Base-by-base conservation (phyloP, 2,797 vertebrate species). In the Esox masquinongy region DNA sequence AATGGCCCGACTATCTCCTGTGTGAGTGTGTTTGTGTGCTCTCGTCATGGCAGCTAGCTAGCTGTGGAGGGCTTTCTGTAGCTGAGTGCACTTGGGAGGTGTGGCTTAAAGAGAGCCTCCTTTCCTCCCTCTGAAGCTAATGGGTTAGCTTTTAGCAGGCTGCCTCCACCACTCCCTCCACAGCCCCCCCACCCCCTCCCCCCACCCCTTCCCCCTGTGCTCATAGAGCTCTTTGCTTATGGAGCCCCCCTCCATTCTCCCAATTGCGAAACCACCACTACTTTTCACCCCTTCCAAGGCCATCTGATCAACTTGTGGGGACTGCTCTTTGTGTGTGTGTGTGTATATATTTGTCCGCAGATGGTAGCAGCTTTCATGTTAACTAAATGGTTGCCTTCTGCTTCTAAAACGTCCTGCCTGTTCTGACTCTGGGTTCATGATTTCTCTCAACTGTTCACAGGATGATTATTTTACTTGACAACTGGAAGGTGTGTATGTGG, bases 401-500 rank as follows among this genome's bases (percentile, higher is more conserved):
- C 76, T 90, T 84, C 56, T 82, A 82, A 76, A 88, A 87, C 81
- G 85, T 69, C 64, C 64, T 85, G 84, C 84, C 68, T 90, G 77
- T 88, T 83, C 70, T 80, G 82, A 24, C 22, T 17, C 56, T 61
- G 56, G 22, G 9, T 61, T 24, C 24, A 24, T 76, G 72, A 68
- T 77, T 70, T 72, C 63, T 69, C 70, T 76, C 69, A 72, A 71
- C 47, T 76, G 74, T 70, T 76, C 74, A 34, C 53, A 19, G 26
- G 49, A 34, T 56, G 26, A 71, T 34, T 26, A 71, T 68, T n/a
- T 26, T 79, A 78, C 74, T 72, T 87, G 49, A 59, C 70, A 91
- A 92, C 92, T 93, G 88, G 91, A 94, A 93, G 79, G 76, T 85
- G 82, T 89, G 74, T 77, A 72, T 86, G 76, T 71, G 11, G 56